Base-by-base conservation (phyloP, 2,797 vertebrate species). In the Arctocebus calabarensis region DNA sequence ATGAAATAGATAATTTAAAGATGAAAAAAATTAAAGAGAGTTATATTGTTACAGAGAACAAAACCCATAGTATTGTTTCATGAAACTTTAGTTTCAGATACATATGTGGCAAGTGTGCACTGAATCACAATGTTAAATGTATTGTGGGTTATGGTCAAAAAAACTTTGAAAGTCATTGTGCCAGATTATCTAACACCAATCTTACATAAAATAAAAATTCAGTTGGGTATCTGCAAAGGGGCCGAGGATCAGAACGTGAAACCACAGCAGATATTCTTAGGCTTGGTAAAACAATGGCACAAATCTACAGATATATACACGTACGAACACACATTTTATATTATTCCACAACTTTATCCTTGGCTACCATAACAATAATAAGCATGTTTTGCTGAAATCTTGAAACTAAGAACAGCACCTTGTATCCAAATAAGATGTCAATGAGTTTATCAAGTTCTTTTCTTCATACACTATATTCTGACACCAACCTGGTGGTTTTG, bases 11-110 rank as follows among this genome's bases (percentile, higher is more conserved):
- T 45, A 75, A 92, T 23, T 86, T 57, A 79, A 78, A 73, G 52
- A 90, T 48, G 55, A 78, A 87, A 95, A 88, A 43, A 81, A 68
- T 74, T 77, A 83, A 90, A 88, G 19, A 19, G n/a, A 88, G 83
- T 59, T 77, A 12, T 48, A 48, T 14, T 4, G 3, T 48, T 48
- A 48, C 13, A 43, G 9, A 7, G 43, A 43, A 9, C 43, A 48
- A 48, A 48, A 48, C 9, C 14, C 25, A 77, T 1, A 88, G 78
- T 59, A 68, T 32, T 75, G n/a, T 59, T 93, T 68, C 73, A 37
- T n/a, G 27, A 83, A 84, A 89, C 9, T 16, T 88, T 48, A 48
- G 14, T 73, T 73, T 74, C 37, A 77, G 16, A 66, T 48, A 55
- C 8, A 37, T 34, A 79, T 1, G 64, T 7, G n/a, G 1, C 2